phyloP scores from a whole-genome alignment of 1,140 invertebrate species.

The Drosophila sp. region DNA sequence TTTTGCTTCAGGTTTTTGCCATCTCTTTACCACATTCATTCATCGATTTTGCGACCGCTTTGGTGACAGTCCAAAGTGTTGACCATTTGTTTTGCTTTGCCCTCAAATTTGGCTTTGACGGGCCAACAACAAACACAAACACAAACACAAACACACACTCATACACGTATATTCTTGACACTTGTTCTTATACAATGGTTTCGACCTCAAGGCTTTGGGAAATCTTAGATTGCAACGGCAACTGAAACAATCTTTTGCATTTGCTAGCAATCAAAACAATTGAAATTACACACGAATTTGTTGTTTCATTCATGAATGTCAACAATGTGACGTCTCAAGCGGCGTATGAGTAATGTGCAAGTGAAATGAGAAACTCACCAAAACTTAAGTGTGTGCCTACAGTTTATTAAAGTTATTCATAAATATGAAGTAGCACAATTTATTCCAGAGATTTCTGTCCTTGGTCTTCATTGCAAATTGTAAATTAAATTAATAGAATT shows the following conservation, averaged over 20 bases:
- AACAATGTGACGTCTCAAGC: slow-evolving; percentile 44
- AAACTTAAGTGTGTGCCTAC: too few relatives aligned
- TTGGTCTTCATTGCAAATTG: too few relatives aligned
- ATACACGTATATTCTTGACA: slow-evolving; percentile 24
- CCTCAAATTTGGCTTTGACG: slow-evolving; percentile 9
- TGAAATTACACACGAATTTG: slow-evolving; percentile 10
- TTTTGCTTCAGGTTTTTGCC: slow-evolving; percentile 8
- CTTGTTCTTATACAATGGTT: background rate
- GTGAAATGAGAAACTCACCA: slow-evolving; percentile 33
- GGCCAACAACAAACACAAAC: background rate
- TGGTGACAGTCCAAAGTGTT: slow-evolving; percentile 36
- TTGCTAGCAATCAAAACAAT: background rate
- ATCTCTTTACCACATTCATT: slow-evolving; percentile 50
- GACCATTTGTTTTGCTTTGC: slow-evolving; percentile 26
- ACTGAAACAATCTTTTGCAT: background rate
- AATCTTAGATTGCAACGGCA: background rate
- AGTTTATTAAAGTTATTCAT: background rate
- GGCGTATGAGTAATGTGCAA: slow-evolving; percentile 47
- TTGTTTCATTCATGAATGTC: slow-evolving; percentile 43
- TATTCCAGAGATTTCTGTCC: too few relatives aligned
- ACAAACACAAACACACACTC: too few relatives aligned
- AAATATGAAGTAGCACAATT: background rate
- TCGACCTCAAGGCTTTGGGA: background rate
- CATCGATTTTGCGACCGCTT: slow-evolving; percentile 40
- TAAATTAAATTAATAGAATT: background rate